Base-by-base conservation (phyloP, 2,888 invertebrate species). In the Aradus depressus region DNA sequence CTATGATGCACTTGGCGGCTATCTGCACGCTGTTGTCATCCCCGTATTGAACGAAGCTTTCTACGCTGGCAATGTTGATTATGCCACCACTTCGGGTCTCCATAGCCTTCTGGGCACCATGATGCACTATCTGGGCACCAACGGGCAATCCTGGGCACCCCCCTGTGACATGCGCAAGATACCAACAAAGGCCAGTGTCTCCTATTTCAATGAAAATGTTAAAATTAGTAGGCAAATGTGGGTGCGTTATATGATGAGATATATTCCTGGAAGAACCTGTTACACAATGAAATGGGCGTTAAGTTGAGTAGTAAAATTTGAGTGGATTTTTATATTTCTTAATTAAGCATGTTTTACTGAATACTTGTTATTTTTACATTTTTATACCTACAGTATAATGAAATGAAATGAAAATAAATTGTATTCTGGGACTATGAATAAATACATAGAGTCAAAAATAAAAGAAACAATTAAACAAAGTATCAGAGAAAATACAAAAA, bases 11-110 rank as follows among this genome's bases (percentile, higher is more conserved):
- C 14, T 59, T 3, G 59, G 59, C 2, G 55, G 56, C 6, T 59
- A 58, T 34, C 50, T 59, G 21, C 47, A 59, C 34, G 41, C 59
- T 2, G 51, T 54, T 6, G 57, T 44, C 1, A 51, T 59, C 8
- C 59, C 59, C 6, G 51, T 58, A 4, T 48, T 57, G n/a, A 58
- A 58, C 32, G 58, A 58, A 44, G 60, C 54, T 3, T 60, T 51
- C 35, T 60, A 60, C 37, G 60, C 60, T 8, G 60, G 60, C 8
- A 58, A 58, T 37, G 58, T 58, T 23, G 57, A 57, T 6, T 60
- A 48, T 39, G 35, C 32, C 4, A 51, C 53, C 4, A 54, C 58
- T 14, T 51, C 54, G 6, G 52, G 54, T 18, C 47, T 60, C 6
- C 58, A 60, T 38, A 34, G 32, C 22, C 28, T 56, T 19, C 51